Evolutionary conservation across 2,888 invertebrate species (phyloP).

Genomic region (Parelbella ahira): DNA sequence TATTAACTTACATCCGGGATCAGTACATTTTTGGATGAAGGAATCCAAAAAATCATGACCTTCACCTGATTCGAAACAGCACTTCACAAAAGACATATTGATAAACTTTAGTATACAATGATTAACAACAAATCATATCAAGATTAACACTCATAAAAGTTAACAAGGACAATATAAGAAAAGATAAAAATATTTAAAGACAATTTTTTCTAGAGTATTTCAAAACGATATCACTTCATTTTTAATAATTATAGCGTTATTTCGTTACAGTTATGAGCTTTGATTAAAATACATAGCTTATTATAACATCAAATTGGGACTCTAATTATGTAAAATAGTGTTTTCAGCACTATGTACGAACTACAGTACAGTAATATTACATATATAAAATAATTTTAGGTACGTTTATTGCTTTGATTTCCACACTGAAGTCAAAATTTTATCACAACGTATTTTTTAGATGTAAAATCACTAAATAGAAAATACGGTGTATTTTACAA

Average conservation of each 20-base stretch:
- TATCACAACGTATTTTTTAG: constrained; percentile 28
- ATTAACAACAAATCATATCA: constrained; percentile 1
- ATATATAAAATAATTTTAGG: constrained; percentile 5
- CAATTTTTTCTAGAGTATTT: constrained; percentile 13
- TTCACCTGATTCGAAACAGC: constrained; percentile 89
- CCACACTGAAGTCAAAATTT: constrained; percentile 25
- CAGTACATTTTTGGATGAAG: constrained; percentile 89
- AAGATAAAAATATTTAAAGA: constrained; percentile 25
- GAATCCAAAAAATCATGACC: constrained; percentile 87
- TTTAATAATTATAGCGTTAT: no score
- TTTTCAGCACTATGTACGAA: background rate
- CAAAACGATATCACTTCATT: constrained; percentile 9
- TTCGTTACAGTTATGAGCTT: background rate
- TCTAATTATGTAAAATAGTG: constrained; percentile 2
- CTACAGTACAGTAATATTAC: no score
- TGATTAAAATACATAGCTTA: no score
- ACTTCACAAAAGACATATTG: constrained; percentile 85
- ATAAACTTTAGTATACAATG: constrained; percentile 2
- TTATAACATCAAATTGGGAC: constrained; percentile 1
- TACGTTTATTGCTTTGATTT: constrained; percentile 28
- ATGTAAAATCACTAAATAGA: constrained; percentile 52
- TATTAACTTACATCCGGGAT: constrained; percentile 92
- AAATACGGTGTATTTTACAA: constrained; percentile 37
- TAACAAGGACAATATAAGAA: constrained; percentile 9
- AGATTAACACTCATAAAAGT: constrained; percentile 7